phyloP scores from a whole-genome alignment of 2,113 vertebrate genomes.

The Lampris incognitus region DNA sequence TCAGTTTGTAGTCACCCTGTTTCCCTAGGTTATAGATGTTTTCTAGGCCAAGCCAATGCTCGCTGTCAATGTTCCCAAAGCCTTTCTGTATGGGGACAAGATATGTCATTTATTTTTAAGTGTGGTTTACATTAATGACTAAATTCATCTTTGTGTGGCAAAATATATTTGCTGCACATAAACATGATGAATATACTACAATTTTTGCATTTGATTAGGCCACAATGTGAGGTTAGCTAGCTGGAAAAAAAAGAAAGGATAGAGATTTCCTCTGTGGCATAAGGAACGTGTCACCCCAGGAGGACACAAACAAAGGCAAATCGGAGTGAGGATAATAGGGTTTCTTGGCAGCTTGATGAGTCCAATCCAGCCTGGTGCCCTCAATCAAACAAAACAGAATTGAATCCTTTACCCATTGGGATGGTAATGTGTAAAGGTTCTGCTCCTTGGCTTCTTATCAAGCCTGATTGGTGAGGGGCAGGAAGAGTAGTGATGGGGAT shows the following conservation, averaged over 20 bases:
- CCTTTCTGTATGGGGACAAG: conserved; percentile 87
- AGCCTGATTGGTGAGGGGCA: conserved; percentile 4
- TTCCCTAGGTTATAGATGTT: conserved; percentile 93
- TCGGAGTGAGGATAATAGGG: conserved; percentile 26
- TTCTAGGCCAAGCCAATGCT: conserved; percentile 97
- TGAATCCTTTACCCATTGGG: conserved; percentile 31
- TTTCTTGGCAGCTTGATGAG: conserved; percentile 14
- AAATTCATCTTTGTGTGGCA: background rate
- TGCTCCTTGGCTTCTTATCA: conserved; percentile 30
- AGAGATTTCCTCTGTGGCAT: conserved; percentile 7
- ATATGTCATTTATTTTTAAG: background rate
- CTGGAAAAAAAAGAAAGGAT: background rate
- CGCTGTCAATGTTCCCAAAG: conserved; percentile 95
- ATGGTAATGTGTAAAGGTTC: conserved; percentile 39
- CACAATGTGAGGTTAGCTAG: conserved; percentile 5
- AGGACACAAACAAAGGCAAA: conserved; percentile 39
- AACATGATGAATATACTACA: background rate
- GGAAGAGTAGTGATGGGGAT: background rate
- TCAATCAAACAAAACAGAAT: conserved; percentile 29
- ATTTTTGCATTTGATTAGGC: background rate
- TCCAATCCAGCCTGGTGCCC: conserved; percentile 27
- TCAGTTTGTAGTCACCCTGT: conserved; percentile 93
- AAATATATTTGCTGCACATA: background rate
- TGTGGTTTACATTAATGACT: background rate
- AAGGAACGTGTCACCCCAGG: conserved; percentile 24